Evolutionary conservation across 2,888 invertebrate species (phyloP), one percentile per base, ranked within the genome.

Genomic region (Operophtera brumata): DNA sequence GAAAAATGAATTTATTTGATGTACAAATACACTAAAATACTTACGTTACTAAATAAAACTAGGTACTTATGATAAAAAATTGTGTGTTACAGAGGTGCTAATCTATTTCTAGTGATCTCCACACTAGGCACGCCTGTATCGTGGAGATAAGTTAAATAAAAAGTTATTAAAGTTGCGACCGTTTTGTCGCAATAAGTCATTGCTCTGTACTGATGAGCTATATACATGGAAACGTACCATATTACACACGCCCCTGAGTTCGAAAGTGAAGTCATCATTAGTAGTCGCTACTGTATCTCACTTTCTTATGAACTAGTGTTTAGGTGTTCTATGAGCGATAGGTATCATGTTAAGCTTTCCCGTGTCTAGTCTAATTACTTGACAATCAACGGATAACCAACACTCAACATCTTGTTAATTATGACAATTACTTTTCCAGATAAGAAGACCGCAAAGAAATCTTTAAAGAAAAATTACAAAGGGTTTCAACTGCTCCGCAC

Each of bases 401-500:
- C 44, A 55, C 42, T 54, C 9, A 30, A 28, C 37, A 36, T 51
- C 52, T 59, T 34, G 47, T 47, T 60, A 61, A 61, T 49, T 53
- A 59, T 42, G 39, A 41, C 54, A 58, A 57, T 54, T 49, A 44
- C 37, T 36, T 57, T 64, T 62, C 30, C 65, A 82, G 86, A 72
- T 59, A 83, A 80, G 71, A 82, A 80, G 59, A 61, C 81, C n/a
- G 45, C 66, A 30, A 89, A 85, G 66, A 90, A 87, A 59, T 67
- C 84, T 6, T 54, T 82, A 8, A 89, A 82, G 69, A 90, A 85
- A 67, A 91, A 78, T 59, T 92, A 92, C 66, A 91, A 88, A 71
- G 92, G 92, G 25, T 91, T 87, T 69, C 92, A 92, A 67, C 69
- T 92, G 26, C 63, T 92, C 6, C 75, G 91, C 43, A 75, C 86